Conservation (phyloP, 92 coral and sea anemone species). For the Virgularia gustaviana region DNA sequence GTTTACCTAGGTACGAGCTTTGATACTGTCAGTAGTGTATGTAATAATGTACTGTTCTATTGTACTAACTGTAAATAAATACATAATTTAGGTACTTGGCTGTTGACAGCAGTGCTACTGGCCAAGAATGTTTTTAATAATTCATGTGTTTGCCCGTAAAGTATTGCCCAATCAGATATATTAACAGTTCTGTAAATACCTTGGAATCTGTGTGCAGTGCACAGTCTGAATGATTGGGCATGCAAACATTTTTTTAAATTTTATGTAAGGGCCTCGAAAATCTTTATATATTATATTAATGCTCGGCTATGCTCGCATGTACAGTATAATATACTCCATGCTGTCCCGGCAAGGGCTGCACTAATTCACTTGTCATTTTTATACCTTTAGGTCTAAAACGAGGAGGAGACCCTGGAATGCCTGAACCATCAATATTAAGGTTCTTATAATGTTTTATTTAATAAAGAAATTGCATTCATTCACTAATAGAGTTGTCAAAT, state of each 20-base stretch:
- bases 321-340: background rate
- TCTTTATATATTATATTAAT: background rate
- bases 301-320: background rate
- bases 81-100: too few relatives aligned
- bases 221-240: background rate
- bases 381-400: conserved; percentile 67
- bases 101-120: too few relatives aligned
- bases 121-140: too few relatives aligned
- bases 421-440: conserved; percentile 91
- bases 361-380: background rate
- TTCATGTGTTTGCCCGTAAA: too few relatives aligned
- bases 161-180: background rate
- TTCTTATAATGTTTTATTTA: conserved; percentile 23
- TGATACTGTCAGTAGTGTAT: too few relatives aligned
- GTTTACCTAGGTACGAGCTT: conserved; percentile 75
- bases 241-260: background rate
- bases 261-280: background rate
- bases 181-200: background rate
- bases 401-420: conserved; percentile 99
- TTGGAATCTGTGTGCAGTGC: background rate
- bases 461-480: too few relatives aligned
- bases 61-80: too few relatives aligned
- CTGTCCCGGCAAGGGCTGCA: too few relatives aligned
- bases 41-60: too few relatives aligned
- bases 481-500: too few relatives aligned